phyloP scores from a whole-genome alignment of 2,113 vertebrate genomes.

The Cavia aperea region DNA sequence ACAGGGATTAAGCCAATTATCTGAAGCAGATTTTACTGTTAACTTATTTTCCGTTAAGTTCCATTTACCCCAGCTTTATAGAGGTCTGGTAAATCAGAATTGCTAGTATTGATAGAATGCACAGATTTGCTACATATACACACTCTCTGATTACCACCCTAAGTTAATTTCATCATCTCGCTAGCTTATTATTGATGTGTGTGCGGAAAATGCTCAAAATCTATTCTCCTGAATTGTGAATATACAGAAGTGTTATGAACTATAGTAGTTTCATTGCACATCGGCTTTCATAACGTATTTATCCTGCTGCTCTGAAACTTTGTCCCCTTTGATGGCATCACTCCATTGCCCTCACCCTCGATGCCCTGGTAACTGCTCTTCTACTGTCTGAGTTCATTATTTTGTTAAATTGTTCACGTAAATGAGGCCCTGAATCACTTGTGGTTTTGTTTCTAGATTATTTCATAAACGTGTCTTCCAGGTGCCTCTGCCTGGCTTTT shows the following conservation, averaged over 20 bases:
- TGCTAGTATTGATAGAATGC: too few species aligned
- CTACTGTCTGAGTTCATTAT: neutral
- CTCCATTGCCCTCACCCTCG: too few species aligned
- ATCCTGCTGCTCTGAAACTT: neutral
- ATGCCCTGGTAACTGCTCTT: neutral
- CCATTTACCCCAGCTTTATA: neutral
- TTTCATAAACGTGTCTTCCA: neutral
- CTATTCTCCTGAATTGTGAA: neutral
- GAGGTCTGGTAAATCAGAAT: neutral
- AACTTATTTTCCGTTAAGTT: neutral
- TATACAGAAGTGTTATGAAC: neutral
- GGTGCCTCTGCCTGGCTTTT: neutral
- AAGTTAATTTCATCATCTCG: neutral
- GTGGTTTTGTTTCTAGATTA: neutral
- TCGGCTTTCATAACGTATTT: neutral
- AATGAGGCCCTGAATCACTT: neutral
- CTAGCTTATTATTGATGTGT: too few species aligned
- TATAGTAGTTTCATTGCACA: neutral
- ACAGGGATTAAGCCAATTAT: neutral
- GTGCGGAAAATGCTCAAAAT: neutral
- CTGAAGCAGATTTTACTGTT: neutral
- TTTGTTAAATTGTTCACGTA: neutral
- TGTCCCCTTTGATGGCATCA: neutral
- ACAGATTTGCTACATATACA: neutral
- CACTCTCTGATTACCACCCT: neutral